Evolutionary conservation across 2,888 invertebrate genomes (phyloP).

Genomic region (Ochropleura plecta): DNA sequence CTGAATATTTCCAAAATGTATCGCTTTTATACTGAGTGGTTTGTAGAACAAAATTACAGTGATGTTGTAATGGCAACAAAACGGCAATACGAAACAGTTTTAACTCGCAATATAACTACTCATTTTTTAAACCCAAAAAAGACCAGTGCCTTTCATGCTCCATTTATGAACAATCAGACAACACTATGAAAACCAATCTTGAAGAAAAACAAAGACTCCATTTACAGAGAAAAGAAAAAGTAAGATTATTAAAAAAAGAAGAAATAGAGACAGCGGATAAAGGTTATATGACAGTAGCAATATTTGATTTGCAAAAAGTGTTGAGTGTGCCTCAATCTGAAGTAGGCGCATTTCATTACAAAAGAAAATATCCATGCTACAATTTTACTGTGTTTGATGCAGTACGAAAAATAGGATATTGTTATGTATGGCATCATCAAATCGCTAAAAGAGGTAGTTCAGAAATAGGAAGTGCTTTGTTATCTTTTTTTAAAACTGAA

Average conservation of each 20-base stretch:
- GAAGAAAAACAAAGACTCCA: slow-evolving; percentile 20
- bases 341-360: slow-evolving; percentile 3
- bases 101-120: neutral
- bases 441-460: neutral
- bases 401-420: neutral
- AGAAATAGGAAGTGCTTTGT: too few species aligned
- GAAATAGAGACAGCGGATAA: slow-evolving; percentile 1
- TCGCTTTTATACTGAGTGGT: slow-evolving; percentile 4
- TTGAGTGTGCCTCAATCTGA: slow-evolving; percentile 13
- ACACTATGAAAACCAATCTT: neutral
- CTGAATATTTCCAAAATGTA: slow-evolving; percentile 5
- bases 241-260: slow-evolving; percentile 12
- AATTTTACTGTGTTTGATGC: slow-evolving; percentile 11
- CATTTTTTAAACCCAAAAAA: slow-evolving; percentile 11
- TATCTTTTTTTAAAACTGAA: too few species aligned
- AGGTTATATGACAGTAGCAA: neutral
- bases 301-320: slow-evolving; percentile 15
- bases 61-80: slow-evolving; percentile 12
- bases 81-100: slow-evolving; percentile 17
- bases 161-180: neutral
- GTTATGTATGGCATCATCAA: neutral
- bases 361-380: neutral
- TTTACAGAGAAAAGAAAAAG: slow-evolving; percentile 9
- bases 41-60: slow-evolving; percentile 15
- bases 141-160: slow-evolving; percentile 6